A percentile compares a stretch with the other conserved stretches of the same genome.
These are phyloP conservation scores for Recurvirostra avosetta DNA, from an alignment of 2,113 vertebrate genomes.

Conservation along the genomic window DNA sequence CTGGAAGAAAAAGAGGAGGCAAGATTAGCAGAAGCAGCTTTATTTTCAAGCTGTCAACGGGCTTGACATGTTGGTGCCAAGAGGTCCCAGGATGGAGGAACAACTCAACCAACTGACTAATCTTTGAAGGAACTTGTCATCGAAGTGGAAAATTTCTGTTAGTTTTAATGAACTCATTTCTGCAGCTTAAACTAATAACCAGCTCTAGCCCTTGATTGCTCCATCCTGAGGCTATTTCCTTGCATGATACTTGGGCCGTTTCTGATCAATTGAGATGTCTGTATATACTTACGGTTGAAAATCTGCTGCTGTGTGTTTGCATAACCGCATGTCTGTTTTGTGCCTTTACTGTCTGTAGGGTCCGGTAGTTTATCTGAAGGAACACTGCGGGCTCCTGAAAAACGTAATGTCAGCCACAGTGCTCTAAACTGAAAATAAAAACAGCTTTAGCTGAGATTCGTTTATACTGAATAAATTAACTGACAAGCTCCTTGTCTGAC, in stretches of 20 bases:
- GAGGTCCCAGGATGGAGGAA: not conserved
- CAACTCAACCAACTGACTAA: not conserved
- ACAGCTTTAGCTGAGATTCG: not conserved
- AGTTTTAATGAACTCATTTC: slow-evolving; percentile 12
- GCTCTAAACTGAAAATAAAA: slow-evolving; percentile 10
- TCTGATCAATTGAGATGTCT: not conserved
- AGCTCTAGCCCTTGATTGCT: not conserved
- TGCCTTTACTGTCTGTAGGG: not conserved
- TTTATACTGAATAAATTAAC: not conserved
- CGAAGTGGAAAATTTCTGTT: slow-evolving; percentile 1
- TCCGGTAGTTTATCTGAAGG: not conserved
- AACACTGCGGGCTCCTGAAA: not conserved
- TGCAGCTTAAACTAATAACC: not conserved
- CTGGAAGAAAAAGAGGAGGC: not conserved
- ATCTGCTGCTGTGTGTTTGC: not conserved
- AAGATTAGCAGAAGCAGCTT: not conserved
- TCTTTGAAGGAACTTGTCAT: not conserved
- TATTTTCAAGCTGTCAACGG: not conserved
- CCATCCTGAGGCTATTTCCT: not conserved
- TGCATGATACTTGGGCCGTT: not conserved
- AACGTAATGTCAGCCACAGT: not conserved
- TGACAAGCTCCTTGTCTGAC: slow-evolving; percentile 23
- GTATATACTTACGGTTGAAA: not conserved
- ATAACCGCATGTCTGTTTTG: not conserved
- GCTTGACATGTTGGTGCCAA: not conserved